Evolutionary conservation across 2,797 vertebrate species (phyloP).

Genomic region (Hephaestus fuliginosus): DNA sequence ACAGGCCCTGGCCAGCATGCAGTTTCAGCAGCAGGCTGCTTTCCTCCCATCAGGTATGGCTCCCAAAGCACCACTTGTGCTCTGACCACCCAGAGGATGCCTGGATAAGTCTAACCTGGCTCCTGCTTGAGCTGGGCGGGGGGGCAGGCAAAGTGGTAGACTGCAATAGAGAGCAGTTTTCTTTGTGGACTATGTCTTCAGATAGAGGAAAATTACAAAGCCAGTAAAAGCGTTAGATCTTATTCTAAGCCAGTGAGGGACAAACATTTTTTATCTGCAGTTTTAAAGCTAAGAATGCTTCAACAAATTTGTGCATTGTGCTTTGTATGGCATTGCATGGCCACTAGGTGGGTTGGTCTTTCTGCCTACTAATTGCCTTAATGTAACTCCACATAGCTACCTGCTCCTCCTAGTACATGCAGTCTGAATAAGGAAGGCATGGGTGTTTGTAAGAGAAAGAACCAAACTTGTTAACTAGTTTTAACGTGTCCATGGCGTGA

Average conservation of each 20-base stretch:
- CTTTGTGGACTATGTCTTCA: conserved; percentile 11
- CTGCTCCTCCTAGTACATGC: conserved; percentile 13
- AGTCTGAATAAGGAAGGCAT: conserved; percentile 16
- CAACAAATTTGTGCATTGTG: conserved; percentile 40
- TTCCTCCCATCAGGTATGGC: conserved; percentile 89
- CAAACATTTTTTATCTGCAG: conserved; percentile 20
- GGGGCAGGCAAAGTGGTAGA: conserved; percentile 39
- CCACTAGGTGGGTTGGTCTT: conserved; percentile 44
- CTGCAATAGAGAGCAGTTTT: conserved; percentile 28
- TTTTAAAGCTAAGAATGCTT: conserved; percentile 20
- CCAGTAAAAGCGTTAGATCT: conserved; percentile 11
- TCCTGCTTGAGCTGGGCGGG: conserved; percentile 56
- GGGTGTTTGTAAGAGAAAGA: conserved; percentile 12
- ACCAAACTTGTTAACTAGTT: not conserved
- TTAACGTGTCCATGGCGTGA: conserved; percentile 6
- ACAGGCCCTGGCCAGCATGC: conserved; percentile 98
- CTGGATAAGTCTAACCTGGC: conserved; percentile 62
- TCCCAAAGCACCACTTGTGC: conserved; percentile 60
- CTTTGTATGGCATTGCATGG: conserved; percentile 76
- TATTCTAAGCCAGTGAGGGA: not conserved
- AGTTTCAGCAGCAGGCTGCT: conserved; percentile 94
- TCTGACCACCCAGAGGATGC: conserved; percentile 62
- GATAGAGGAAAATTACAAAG: not conserved
- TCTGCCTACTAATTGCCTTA: conserved; percentile 54
- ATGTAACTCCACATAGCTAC: conserved; percentile 26